Base-by-base conservation (phyloP, 2,113 vertebrate genomes). In the Mustela nigripes region DNA sequence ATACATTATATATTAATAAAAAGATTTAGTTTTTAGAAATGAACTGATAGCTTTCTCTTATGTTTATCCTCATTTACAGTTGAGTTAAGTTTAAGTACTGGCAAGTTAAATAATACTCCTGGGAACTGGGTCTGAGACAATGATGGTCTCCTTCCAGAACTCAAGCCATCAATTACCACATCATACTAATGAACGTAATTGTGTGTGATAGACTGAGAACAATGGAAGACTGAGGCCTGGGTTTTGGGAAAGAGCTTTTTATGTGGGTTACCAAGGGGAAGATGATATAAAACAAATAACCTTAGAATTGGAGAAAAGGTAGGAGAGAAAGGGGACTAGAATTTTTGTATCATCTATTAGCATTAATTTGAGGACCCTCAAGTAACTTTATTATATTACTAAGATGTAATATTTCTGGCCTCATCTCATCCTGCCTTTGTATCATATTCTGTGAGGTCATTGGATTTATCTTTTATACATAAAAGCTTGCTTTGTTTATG, bases 401-500 rank as follows among this genome's bases (percentile, higher is more conserved):
- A 88, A 0, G 0, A 67, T 97, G n/a, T 94, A 96, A 82, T 36
- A 90, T 73, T 97, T 98, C 6, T 94, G 97, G 15, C n/a, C 69
- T 89, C 87, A 73, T 93, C 85, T 93, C 97, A 65, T 97, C 58
- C 93, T 93, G 42, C 89, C 93, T 89, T 96, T 98, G 76, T 94
- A 94, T 95, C 65, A 86, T 97, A 36, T 82, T 98, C 56, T 84
- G 56, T 50, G 19, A 97, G 88, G 97, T 97, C 84, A 96, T 84
- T 96, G 95, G 60, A 88, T 97, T 98, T 98, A 89, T 91, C 71
- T 92, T 98, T 97, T 87, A 79, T 56, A 95, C 89, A 62, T 76
- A 67, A 71, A 97, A 73, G 2, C 0, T 0, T 83, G 95, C 48
- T 94, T 98, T 50, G 62, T 97, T 96, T 63, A 81, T 84, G 14